phyloP scores from a whole-genome alignment of 1,140 invertebrate genomes.

The Bombus soroeensis region DNA sequence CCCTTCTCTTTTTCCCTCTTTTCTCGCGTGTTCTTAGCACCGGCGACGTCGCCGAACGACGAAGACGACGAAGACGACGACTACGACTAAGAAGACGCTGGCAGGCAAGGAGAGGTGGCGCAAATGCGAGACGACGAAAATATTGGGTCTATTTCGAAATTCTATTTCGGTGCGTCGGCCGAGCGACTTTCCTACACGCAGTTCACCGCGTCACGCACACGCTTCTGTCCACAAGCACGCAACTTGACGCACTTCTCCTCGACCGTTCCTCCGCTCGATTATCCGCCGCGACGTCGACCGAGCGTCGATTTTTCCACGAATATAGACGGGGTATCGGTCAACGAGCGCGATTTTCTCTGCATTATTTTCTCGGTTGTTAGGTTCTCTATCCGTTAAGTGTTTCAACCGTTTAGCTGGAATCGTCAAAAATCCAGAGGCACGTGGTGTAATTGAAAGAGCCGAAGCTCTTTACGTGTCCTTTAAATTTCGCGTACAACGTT shows the following conservation, averaged over 20 bases:
- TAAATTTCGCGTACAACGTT: neutral
- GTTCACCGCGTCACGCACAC: constrained; percentile 43
- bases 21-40: constrained; percentile 47
- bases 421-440: neutral
- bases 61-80: constrained; percentile 48
- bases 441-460: neutral
- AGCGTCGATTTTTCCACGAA: no score
- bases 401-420: neutral
- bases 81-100: constrained; percentile 59
- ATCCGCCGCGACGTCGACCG: neutral
- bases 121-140: constrained; percentile 83
- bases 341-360: neutral
- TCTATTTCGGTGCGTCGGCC: constrained; percentile 82
- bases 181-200: constrained; percentile 70
- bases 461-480: neutral
- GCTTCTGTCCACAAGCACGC: constrained; percentile 30
- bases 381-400: neutral
- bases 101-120: constrained; percentile 76
- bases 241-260: constrained; percentile 23
- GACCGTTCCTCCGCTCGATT: neutral
- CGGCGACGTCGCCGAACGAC: constrained; percentile 51
- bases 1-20: neutral
- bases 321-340: no score
- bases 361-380: neutral
- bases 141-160: constrained; percentile 84